Base-by-base conservation (phyloP, 2,113 vertebrate genomes). In the Aldabrachelys gigantea region DNA sequence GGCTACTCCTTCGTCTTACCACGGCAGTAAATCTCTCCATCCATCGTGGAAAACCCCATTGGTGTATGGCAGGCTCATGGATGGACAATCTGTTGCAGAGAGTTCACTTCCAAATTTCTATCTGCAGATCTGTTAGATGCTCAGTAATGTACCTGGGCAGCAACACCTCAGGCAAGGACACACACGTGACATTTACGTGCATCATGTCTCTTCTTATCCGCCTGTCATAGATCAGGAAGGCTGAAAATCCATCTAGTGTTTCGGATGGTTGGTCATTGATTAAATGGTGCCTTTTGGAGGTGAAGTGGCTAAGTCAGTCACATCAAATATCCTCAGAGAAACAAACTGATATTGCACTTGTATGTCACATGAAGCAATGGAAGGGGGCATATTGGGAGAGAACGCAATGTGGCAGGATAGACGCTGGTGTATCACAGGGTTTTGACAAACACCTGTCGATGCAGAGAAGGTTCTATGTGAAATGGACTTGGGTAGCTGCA, bases 111-210 rank as follows among this genome's bases (percentile, higher is more conserved):
- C 75, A 50, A 88, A 27, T 50, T 93, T 72, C 0, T 69, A 93
- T 72, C 87, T 54, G 89, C 38, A 94, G 90, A 79, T 92, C 79
- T 96, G 85, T 54, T 93, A 94, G 80, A 78, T 92, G n/a, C 69
- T 91, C 91, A 96, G 95, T 94, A 93, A 96, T 96, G 91, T 35
- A 90, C 91, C 75, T 59, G 93, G 92, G 94, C 96, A 97, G 91
- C 79, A 85, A 1, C 5, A 75, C 69, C 96, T 97, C 92, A 93
- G 88, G 5, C 82, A 29, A 85, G 85, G 95, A 94, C 95, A 97
- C 88, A 92, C 91, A 96, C 87, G 93, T 97, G 97, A 82, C 83
- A 95, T 96, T 97, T 96, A 91, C 92, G 92, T 93, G 88, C 90
- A 96, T 95, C 76, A 12, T 82, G 90, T 95, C 94, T 94, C 83